Evolutionary conservation across 2,797 vertebrate species (phyloP).

Genomic region (Mastacembelus armatus): DNA sequence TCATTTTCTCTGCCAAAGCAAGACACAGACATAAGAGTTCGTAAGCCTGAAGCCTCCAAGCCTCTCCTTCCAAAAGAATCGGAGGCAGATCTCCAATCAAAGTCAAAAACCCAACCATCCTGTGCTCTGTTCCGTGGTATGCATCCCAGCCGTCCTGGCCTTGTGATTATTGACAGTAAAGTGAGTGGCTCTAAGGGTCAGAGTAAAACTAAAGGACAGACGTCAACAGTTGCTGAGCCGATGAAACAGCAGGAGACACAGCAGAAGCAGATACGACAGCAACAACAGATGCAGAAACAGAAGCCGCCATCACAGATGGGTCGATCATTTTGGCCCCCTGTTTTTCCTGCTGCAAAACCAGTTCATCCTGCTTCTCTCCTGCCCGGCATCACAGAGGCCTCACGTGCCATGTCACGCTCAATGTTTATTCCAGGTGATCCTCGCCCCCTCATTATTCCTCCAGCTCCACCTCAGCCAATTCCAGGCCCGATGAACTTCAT

Average conservation of each 20-base stretch:
- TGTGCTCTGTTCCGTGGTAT: slow-evolving; percentile 4
- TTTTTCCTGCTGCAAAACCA: not conserved
- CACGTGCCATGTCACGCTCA: not conserved
- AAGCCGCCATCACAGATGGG: not conserved
- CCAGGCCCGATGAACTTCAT: not conserved
- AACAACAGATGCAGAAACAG: not conserved
- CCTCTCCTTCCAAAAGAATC: slow-evolving; percentile 37
- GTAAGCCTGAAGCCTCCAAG: slow-evolving; percentile 42
- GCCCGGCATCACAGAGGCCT: not conserved
- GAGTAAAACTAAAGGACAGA: slow-evolving; percentile 16
- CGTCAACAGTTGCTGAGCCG: not conserved
- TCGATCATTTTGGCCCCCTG: not conserved
- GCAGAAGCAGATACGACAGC: not conserved
- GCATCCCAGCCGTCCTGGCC: slow-evolving; percentile 48
- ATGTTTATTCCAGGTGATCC: not conserved
- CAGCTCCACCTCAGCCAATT: not conserved
- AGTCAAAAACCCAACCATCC: not conserved
- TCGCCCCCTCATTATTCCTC: not conserved
- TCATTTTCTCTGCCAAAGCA: slow-evolving; percentile 56
- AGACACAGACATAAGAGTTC: slow-evolving; percentile 49
- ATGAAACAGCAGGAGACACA: not conserved
- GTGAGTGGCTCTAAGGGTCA: not conserved
- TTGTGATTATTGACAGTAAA: slow-evolving; percentile 51
- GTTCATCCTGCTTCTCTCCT: not conserved
- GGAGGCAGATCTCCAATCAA: not conserved